phyloP scores from a whole-genome alignment of 2,113 vertebrate genomes.

The Macroglossus sobrinus region DNA sequence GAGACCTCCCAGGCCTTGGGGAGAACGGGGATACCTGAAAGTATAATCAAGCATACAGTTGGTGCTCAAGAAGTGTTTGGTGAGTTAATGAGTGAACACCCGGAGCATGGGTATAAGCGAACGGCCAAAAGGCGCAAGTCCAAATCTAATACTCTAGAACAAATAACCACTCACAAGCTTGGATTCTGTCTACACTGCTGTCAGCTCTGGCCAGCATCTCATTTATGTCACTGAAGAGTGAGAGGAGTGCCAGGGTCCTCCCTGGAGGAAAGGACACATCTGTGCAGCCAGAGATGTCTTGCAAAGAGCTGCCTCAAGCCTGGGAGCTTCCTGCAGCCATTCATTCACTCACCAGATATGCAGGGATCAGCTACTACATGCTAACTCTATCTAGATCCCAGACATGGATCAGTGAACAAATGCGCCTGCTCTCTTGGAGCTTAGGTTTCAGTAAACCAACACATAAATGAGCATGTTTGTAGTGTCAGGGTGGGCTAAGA shows the following conservation, averaged over 20 bases:
- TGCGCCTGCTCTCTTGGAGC: fast-evolving
- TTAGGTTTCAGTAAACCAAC: fast-evolving
- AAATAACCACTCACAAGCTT: background rate
- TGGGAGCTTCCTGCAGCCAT: background rate
- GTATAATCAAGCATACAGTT: no score
- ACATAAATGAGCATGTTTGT: fast-evolving
- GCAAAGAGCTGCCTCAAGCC: background rate
- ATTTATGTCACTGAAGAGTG: background rate
- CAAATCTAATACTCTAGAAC: no score
- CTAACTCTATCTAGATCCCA: background rate
- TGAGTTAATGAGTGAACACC: background rate
- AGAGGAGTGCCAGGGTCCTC: background rate
- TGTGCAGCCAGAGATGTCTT: fast-evolving
- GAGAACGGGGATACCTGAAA: no score
- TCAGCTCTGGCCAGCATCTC: fast-evolving
- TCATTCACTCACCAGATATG: fast-evolving
- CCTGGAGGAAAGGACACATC: background rate
- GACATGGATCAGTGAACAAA: fast-evolving
- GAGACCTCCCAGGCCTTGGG: background rate
- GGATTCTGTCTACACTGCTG: background rate
- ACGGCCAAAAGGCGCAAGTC: background rate
- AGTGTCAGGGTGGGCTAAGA: no score
- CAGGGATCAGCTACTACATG: background rate
- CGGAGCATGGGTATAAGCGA: background rate
- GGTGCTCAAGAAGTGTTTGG: background rate